A percentile compares a stretch with the other conserved stretches of the same genome.
Evolutionary conservation across 1,140 invertebrate genomes (phyloP).

Genomic region (Atta cephalotes): DNA sequence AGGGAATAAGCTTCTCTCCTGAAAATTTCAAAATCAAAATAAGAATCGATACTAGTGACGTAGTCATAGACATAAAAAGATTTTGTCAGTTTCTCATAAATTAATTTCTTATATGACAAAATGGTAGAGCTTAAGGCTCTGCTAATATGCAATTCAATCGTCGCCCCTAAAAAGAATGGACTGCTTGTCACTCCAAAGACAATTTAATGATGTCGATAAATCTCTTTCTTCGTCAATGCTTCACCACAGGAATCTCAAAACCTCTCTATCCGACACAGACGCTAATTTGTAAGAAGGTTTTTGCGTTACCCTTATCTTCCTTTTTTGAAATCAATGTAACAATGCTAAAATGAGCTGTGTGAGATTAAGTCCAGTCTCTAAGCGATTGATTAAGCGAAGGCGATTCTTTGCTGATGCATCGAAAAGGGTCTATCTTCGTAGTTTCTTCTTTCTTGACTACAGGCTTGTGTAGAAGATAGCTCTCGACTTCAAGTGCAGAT

Average conservation of each 20-base stretch:
- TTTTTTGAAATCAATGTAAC: neutral
- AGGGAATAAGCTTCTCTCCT: neutral
- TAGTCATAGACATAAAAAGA: neutral
- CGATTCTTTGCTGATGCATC: neutral
- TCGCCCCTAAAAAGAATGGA: neutral
- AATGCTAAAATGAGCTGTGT: neutral
- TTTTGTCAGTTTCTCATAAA: neutral
- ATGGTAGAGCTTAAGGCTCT: fast-evolving
- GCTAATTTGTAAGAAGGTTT: neutral
- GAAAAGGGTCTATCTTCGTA: too few species aligned
- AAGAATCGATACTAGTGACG: neutral
- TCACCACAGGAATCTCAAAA: neutral
- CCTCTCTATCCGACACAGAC: neutral
- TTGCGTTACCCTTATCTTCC: neutral
- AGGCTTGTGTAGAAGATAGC: too few species aligned
- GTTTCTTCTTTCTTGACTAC: too few species aligned
- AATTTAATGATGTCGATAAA: neutral
- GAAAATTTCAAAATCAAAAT: neutral
- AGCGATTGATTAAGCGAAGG: neutral
- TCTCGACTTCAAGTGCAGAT: too few species aligned
- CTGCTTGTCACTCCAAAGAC: neutral
- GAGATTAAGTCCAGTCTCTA: neutral
- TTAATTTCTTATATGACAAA: too few species aligned
- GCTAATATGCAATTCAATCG: neutral
- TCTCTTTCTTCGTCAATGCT: neutral